phyloP scores from a whole-genome alignment of 2,797 vertebrate genomes.

The Falco naumanni region DNA sequence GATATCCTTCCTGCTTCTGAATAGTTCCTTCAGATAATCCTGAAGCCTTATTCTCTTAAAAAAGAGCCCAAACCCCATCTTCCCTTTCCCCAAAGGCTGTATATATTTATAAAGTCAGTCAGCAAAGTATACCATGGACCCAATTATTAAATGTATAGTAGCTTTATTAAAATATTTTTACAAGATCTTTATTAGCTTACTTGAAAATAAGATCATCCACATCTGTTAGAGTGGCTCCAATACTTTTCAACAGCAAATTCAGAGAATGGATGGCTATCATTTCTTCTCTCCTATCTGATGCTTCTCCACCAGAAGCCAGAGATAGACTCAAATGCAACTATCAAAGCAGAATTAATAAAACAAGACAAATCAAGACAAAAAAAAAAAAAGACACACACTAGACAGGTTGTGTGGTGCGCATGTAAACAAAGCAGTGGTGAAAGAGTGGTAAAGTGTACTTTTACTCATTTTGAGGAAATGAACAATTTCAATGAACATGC shows the following conservation, averaged over 20 bases:
- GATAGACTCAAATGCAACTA: conserved; percentile 93
- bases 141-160: not conserved
- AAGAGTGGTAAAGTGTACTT: not conserved
- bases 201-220: conserved; percentile 97
- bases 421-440: not conserved
- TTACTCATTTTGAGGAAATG: not conserved
- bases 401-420: not conserved
- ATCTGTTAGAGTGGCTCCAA: conserved; percentile 94
- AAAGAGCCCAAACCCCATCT: not conserved
- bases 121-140: not conserved
- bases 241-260: conserved; percentile 93
- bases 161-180: not conserved
- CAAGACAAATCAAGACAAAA: not conserved
- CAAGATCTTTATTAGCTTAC: conserved; percentile 74
- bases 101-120: not conserved
- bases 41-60: not conserved
- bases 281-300: conserved; percentile 79
- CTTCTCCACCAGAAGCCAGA: conserved; percentile 86
- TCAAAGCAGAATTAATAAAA: conserved; percentile 32
- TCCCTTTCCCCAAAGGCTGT: not conserved
- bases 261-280: conserved; percentile 88
- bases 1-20: not conserved
- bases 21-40: not conserved
- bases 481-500: not conserved
- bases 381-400: not conserved